phyloP scores from a whole-genome alignment of 2,797 vertebrate genomes.

The Trematomus bernacchii region DNA sequence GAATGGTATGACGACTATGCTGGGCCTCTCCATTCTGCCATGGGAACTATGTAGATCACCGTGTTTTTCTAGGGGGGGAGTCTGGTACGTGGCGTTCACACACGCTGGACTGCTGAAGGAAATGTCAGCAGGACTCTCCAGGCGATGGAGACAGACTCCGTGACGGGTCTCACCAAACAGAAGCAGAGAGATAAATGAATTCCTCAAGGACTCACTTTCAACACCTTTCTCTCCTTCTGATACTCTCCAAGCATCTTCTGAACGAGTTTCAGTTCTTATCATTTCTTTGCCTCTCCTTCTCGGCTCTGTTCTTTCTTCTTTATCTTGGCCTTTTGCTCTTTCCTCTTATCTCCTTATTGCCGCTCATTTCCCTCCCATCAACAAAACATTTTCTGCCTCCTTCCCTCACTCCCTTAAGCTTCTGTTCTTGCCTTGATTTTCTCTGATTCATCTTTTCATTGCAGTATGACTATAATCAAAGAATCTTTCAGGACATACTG shows the following conservation, averaged over 20 bases:
- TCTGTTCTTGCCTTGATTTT: conserved; percentile 16
- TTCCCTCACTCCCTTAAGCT: not conserved
- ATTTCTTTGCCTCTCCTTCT: conserved; percentile 12
- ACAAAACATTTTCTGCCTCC: not conserved
- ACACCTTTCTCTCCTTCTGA: conserved; percentile 41
- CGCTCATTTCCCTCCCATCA: conserved; percentile 10
- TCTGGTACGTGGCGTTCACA: conserved; percentile 72
- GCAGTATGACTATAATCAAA: not conserved
- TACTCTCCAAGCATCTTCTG: conserved; percentile 27
- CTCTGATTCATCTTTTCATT: conserved; percentile 5
- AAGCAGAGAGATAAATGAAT: conserved; percentile 67
- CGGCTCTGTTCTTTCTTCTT: not conserved
- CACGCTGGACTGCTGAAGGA: conserved; percentile 78
- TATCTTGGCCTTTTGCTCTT: conserved; percentile 8
- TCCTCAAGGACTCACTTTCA: conserved; percentile 67
- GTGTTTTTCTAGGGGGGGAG: conserved; percentile 60
- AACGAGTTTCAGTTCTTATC: conserved; percentile 40
- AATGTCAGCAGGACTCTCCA: conserved; percentile 75
- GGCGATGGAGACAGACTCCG: conserved; percentile 68
- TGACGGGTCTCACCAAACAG: conserved; percentile 49
- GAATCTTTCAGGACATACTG: not conserved
- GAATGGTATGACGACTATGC: conserved; percentile 55
- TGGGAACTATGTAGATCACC: conserved; percentile 69
- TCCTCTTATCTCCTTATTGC: not conserved
- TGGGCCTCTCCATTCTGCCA: conserved; percentile 48